phyloP scores from a whole-genome alignment of 2,797 vertebrate genomes.

The Typhlichthys subterraneus region DNA sequence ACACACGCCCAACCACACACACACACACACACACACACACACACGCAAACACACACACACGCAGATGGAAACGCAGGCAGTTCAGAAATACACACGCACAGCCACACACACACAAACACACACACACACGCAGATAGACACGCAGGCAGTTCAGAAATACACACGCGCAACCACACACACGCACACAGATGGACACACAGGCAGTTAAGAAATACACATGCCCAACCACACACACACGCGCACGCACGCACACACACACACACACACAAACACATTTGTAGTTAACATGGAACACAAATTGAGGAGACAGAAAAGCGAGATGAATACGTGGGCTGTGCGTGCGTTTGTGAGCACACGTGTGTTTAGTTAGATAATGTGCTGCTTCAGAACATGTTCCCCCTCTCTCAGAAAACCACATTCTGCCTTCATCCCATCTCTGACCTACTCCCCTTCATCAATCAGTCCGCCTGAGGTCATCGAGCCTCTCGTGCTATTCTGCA shows the following conservation, averaged over 20 bases:
- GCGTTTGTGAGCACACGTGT: constrained; percentile 49
- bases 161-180: background rate
- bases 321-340: constrained; percentile 6
- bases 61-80: background rate
- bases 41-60: constrained; percentile 31
- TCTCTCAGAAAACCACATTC: constrained; percentile 54
- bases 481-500: constrained; percentile 70
- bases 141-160: constrained; percentile 12
- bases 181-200: background rate
- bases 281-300: constrained; percentile 36
- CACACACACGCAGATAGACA: constrained; percentile 34
- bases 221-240: background rate
- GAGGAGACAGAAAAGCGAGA: constrained; percentile 29
- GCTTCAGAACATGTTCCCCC: constrained; percentile 55
- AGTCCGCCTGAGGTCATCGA: constrained; percentile 50
- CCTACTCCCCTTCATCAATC: constrained; percentile 53
- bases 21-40: constrained; percentile 27
- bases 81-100: too few relatives aligned
- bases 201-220: too few relatives aligned
- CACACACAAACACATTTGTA: constrained; percentile 33
- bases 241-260: constrained; percentile 15
- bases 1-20: background rate
- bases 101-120: constrained; percentile 11
- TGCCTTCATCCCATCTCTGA: constrained; percentile 33
- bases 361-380: constrained; percentile 58